phyloP scores from a whole-genome alignment of 2,113 vertebrate genomes.

The Gallinago jamesoni region DNA sequence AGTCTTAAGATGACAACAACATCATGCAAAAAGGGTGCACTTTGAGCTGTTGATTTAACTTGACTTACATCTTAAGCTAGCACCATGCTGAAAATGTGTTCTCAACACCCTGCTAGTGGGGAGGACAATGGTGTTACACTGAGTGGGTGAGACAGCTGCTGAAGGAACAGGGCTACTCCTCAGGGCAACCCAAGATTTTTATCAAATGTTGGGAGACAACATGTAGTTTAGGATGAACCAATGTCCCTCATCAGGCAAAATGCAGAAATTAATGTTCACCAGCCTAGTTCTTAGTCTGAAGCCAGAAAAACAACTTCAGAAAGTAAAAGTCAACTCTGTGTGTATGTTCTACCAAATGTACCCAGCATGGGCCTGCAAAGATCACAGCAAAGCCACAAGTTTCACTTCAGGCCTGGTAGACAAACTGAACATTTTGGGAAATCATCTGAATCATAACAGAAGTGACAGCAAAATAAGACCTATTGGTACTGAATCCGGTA shows the following conservation, averaged over 20 bases:
- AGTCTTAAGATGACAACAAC: neutral
- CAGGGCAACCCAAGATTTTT: neutral
- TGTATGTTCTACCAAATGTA: neutral
- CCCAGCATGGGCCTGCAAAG: rapidly evolving
- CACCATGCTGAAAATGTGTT: neutral
- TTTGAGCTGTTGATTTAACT: neutral
- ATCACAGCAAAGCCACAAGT: neutral
- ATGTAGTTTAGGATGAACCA: neutral
- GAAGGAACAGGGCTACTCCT: neutral
- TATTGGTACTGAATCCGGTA: neutral
- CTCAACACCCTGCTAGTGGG: neutral
- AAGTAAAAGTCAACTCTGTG: neutral
- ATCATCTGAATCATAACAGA: neutral
- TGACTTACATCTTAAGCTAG: neutral
- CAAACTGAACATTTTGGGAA: neutral
- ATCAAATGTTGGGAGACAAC: neutral
- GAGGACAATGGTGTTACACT: neutral
- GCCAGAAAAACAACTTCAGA: neutral
- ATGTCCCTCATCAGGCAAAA: neutral
- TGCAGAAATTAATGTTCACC: neutral
- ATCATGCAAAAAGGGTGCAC: neutral
- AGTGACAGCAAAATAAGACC: neutral
- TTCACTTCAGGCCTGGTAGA: neutral
- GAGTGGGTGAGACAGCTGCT: neutral
- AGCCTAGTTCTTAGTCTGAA: neutral